A percentile compares a stretch with the other conserved stretches of the same genome.
phyloP scores from a whole-genome alignment of 1,140 invertebrate genomes.

The Eumeta japonica region DNA sequence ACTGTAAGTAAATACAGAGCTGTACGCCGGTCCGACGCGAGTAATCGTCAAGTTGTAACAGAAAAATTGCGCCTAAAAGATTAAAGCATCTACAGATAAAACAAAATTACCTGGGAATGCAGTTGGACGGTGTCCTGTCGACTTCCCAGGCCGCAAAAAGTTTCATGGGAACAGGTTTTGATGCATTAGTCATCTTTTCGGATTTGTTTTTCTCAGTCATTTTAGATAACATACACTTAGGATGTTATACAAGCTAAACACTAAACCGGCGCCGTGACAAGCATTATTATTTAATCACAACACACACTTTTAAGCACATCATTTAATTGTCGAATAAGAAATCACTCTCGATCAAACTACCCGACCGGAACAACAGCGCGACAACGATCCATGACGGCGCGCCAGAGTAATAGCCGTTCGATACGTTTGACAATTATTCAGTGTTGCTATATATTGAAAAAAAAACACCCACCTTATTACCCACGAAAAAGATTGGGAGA shows the following conservation, averaged over 20 bases:
- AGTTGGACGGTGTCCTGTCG: slow-evolving; percentile 92
- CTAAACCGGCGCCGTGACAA: background rate
- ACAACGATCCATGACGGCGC: slow-evolving; percentile 22
- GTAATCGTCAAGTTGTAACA: too few relatives aligned
- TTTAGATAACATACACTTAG: slow-evolving; percentile 34
- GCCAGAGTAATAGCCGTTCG: slow-evolving; percentile 31
- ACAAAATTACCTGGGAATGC: slow-evolving; percentile 91
- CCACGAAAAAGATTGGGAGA: too few relatives aligned
- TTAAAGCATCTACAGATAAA: too few relatives aligned
- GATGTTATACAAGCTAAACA: background rate
- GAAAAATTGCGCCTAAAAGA: too few relatives aligned
- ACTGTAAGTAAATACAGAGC: too few relatives aligned
- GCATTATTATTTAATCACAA: slow-evolving; percentile 49
- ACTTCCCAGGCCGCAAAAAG: slow-evolving; percentile 97
- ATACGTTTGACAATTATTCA: slow-evolving; percentile 37
- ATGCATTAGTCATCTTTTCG: slow-evolving; percentile 57
- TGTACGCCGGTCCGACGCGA: too few relatives aligned
- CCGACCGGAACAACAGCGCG: too few relatives aligned
- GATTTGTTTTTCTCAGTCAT: slow-evolving; percentile 59
- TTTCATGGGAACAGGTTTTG: slow-evolving; percentile 93
- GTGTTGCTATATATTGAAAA: slow-evolving; percentile 12
- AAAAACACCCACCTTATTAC: slow-evolving; percentile 7
- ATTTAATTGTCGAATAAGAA: too few relatives aligned
- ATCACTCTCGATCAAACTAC: too few relatives aligned
- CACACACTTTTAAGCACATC: slow-evolving; percentile 43